Evolutionary conservation across 2,797 vertebrate species (phyloP).

Genomic region (Ara ararauna): DNA sequence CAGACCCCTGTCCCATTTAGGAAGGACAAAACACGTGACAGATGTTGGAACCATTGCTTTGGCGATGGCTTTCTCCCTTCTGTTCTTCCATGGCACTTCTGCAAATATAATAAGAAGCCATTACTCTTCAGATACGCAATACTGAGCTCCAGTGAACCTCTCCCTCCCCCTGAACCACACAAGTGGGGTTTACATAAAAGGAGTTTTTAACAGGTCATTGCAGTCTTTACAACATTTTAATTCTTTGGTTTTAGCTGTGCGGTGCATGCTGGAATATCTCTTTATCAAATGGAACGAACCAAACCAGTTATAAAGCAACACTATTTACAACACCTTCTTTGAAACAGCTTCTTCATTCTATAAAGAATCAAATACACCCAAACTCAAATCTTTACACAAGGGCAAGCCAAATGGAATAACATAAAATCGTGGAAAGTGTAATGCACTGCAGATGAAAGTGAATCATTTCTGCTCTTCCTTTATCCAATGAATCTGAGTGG

Average conservation of each 20-base stretch:
- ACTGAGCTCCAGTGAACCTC: not conserved
- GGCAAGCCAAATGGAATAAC: not conserved
- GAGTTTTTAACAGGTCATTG: not conserved
- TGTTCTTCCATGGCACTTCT: slow-evolving; percentile 31
- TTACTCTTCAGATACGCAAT: not conserved
- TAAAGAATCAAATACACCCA: not conserved
- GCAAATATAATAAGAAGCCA: slow-evolving; percentile 7
- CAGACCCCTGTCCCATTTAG: not conserved
- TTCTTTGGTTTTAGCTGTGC: not conserved
- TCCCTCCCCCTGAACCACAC: not conserved
- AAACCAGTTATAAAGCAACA: not conserved
- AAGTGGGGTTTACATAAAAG: not conserved
- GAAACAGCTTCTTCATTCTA: not conserved
- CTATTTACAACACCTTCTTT: not conserved
- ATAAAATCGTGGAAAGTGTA: not conserved
- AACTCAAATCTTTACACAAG: not conserved
- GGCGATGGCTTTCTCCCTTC: not conserved
- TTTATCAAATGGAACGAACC: not conserved
- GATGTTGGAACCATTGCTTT: not conserved
- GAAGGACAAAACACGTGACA: not conserved
- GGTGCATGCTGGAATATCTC: not conserved
- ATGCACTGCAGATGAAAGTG: not conserved
- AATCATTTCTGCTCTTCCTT: not conserved
- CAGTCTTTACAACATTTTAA: not conserved
- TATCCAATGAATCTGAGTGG: not conserved